Evolutionary conservation across 2,113 vertebrate species (phyloP), one percentile per base, ranked within the genome.

Genomic region (Melanocharis versteri): DNA sequence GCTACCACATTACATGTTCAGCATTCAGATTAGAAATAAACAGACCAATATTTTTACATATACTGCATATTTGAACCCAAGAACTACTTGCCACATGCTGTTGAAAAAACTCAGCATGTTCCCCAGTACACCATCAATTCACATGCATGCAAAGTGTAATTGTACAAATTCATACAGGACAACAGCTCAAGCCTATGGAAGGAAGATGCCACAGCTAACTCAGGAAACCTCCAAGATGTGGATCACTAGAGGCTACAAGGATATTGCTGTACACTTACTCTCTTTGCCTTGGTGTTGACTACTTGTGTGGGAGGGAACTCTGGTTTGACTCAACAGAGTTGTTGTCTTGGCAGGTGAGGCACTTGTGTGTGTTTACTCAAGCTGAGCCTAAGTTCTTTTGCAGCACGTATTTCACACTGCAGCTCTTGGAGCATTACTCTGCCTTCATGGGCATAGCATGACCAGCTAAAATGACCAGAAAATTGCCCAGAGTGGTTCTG

Each of bases 381-480:
- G 54, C 39, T 7, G 35, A 83, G 6, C 22, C 51, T 18, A 84
- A 64, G 24, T 40, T 18, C 27, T 73, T 60, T 84, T 65, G 64
- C 40, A 47, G 40, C 23, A 42, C 11, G 0, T 18, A 31, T 72
- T 83, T 51, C 56, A 60, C 45, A 28, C n/a, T 21, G 19, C 21
- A 69, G 39, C 17, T 81, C 62, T 61, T 48, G 37, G 4, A 90
- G 13, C 37, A n/a, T 69, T 72, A 13, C 44, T 60, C 61, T 68
- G 24, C 16, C 9, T 19, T 71, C 0, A 0, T 33, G 18, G 8
- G 30, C 27, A 15, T 17, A 47, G 39, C 33, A 27, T 13, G 27
- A 53, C 10, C 54, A 53, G 45, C 31, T 89, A 48, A 54, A 85
- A 88, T n/a, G n/a, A 39, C 0, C 26, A 91, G 31, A 64, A 80